A percentile compares a stretch with the other conserved stretches of the same genome.
Conservation (phyloP, 2,797 vertebrate genomes). For the Helarctos malayanus region DNA sequence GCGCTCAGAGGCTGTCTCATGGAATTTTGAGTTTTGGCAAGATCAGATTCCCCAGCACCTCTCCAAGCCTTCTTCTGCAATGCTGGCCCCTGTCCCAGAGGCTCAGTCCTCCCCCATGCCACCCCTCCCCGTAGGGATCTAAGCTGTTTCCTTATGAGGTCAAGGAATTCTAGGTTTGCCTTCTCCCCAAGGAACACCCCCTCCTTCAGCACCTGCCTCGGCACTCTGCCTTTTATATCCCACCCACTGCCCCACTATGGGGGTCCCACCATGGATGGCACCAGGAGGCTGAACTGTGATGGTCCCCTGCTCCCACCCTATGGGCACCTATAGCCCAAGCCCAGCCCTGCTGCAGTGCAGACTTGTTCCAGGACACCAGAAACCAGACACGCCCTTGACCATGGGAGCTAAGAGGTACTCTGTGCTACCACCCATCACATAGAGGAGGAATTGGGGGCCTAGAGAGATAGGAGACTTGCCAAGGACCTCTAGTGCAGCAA, state of each 20-base stretch:
- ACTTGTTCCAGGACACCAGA: background rate
- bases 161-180: conserved; percentile 86
- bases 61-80: conserved; percentile 68
- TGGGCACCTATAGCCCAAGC: background rate
- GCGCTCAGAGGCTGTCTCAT: background rate
- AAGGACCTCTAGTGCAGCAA: background rate
- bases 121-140: conserved; percentile 70
- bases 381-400: background rate
- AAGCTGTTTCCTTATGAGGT: conserved; percentile 87
- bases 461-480: background rate
- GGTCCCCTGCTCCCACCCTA: background rate
- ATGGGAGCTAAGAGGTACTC: background rate
- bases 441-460: background rate
- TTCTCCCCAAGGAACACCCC: conserved; percentile 73
- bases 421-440: background rate
- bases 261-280: background rate
- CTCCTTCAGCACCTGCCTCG: conserved; percentile 63
- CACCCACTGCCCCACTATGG: background rate
- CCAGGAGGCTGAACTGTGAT: background rate
- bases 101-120: conserved; percentile 44
- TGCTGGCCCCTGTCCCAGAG: conserved; percentile 79
- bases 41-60: conserved; percentile 69
- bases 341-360: background rate
- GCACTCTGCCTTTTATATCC: conserved; percentile 56
- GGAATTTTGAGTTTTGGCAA: conserved; percentile 71